Evolutionary conservation across 2,113 vertebrate genomes (phyloP).

Genomic region (rabbit (Oryctolagus cuniculus)): mOryCun1.1 NC_091451.1:42994501-42995000

Average conservation of each 20-base stretch:
- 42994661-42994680: no score
- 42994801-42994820: background rate
- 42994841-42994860: background rate
- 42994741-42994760: background rate
- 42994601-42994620: rapidly evolving
- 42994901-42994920: background rate
- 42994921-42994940: background rate
- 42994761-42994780: no score
- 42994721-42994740: no score
- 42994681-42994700: background rate
- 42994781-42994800: no score
- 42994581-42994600: background rate
- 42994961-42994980: background rate
- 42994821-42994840: background rate
- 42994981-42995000: background rate
- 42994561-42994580: background rate
- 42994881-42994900: background rate
- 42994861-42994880: background rate
- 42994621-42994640: background rate
- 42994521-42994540: background rate
- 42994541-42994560: background rate
- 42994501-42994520: background rate
- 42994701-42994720: background rate
- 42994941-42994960: background rate
- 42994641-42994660: background rate